Percentiles rank a stretch among this genome's conserved stretches.
Conservation (phyloP, 2,888 invertebrate species). For the Epirrhoe alternata region DNA sequence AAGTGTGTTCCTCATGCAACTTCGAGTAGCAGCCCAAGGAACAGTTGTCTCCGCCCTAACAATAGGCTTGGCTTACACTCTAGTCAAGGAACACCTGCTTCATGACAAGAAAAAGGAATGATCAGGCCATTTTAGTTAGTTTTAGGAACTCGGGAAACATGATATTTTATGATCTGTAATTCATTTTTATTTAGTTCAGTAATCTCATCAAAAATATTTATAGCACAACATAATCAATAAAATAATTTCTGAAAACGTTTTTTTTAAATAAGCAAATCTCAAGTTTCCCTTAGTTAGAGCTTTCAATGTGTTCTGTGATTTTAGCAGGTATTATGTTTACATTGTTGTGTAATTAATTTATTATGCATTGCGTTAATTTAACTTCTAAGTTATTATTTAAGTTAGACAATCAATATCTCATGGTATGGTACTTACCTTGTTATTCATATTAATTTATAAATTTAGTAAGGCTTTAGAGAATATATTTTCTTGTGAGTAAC, state of each 20-base stretch:
- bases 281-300: conserved; percentile 48
- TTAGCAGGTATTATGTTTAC: conserved; percentile 55
- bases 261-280: conserved; percentile 10
- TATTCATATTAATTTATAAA: too few species aligned
- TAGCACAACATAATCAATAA: background rate
- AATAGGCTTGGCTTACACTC: conserved; percentile 88
- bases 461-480: too few species aligned
- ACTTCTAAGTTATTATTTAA: conserved; percentile 35
- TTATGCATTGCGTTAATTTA: conserved; percentile 33
- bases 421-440: conserved; percentile 9
- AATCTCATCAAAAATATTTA: conserved; percentile 43
- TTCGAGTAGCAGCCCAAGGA: conserved; percentile 94
- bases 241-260: conserved; percentile 2
- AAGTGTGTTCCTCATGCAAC: conserved; percentile 93
- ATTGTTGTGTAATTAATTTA: conserved; percentile 41
- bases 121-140: conserved; percentile 27
- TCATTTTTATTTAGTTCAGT: conserved; percentile 6
- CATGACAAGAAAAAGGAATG: conserved; percentile 67
- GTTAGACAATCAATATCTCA: conserved; percentile 9
- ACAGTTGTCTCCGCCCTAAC: conserved; percentile 91
- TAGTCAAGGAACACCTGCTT: conserved; percentile 84
- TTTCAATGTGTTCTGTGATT: conserved; percentile 60
- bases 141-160: conserved; percentile 24
- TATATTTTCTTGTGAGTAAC: too few species aligned
- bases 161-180: too few species aligned